Evolutionary conservation across 2,113 vertebrate genomes (phyloP).

Genomic region (Bubo bubo): DNA sequence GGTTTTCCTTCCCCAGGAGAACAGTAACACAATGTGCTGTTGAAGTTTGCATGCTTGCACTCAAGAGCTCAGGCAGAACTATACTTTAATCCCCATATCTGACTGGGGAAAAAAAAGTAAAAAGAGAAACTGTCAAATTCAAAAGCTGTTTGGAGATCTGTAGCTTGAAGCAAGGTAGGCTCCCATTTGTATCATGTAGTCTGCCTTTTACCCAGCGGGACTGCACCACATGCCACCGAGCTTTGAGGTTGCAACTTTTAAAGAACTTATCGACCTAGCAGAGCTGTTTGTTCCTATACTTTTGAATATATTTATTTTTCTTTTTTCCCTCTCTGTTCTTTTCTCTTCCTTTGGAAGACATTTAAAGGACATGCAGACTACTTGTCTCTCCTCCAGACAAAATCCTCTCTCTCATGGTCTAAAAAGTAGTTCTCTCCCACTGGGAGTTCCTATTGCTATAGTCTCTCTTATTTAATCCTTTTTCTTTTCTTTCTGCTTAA

Average conservation of each 20-base stretch:
- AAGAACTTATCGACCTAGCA: accelerated
- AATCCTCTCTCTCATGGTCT: neutral
- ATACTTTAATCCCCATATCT: neutral
- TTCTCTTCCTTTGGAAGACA: neutral
- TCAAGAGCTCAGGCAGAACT: neutral
- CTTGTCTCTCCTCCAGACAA: neutral
- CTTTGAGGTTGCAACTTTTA: neutral
- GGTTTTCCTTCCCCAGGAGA: neutral
- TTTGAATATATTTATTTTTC: neutral
- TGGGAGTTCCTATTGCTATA: neutral
- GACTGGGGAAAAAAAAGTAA: neutral
- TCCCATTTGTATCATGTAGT: neutral
- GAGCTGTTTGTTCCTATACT: neutral
- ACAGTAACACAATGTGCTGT: neutral
- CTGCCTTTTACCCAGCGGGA: neutral
- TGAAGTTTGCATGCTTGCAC: neutral
- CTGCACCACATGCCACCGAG: neutral
- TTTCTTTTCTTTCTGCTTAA: conserved; percentile 35
- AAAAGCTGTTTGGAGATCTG: neutral
- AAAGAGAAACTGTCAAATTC: neutral
- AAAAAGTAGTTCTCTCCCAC: neutral
- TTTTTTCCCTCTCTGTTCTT: neutral
- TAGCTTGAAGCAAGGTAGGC: neutral
- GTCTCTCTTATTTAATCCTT: conserved; percentile 1
- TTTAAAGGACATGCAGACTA: neutral